Evolutionary conservation across 2,888 invertebrate species (phyloP), one percentile per base, ranked within the genome.

Genomic region (Mimumesa dahlbomi): DNA sequence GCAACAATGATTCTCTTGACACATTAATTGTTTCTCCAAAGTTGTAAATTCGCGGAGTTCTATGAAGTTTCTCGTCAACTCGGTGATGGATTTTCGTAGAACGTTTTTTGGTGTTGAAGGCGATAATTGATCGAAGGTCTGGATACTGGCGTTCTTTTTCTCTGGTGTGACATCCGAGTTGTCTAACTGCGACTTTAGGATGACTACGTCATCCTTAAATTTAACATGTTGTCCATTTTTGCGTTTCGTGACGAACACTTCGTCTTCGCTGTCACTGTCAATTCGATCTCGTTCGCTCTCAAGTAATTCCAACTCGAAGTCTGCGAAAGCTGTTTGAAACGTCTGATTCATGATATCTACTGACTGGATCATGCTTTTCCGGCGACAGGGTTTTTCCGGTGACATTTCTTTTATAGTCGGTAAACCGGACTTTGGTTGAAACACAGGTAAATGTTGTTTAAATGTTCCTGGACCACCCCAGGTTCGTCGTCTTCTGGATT

Each of bases 21-120:
- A 48, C n/a, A 53, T 76, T 65, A 90, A 89, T 53, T 92, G 90
- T 66, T 92, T 93, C 84, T 94, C 94, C 71, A 93, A 87, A 54
- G 91, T 90, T 1, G 93, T 93, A 67, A 92, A 91, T 77, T 92
- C 92, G 53, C 91, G 88, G 13, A 94, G 88, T 59, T 92, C 91
- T 72, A 90, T 87, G 0, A 91, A 90, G 71, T 92, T 92, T 53
- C 89, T 90, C 72, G 92, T 91, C 2, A 93, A 90, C 63, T 88
- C 82, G 75, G 89, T 89, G 1, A 91, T 90, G 79, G 91, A 91
- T 38, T 82, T 77, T 9, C 86, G 81, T 9, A 89, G 66, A 21
- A 81, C 63, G 1, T 76, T 36, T 63, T 85, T 87, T 6, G 89
- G 89, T 18, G 88, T 89, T 6, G 77, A 84, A 5, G 87, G 84